Conservation (phyloP, 2,113 vertebrate genomes). For the Pseudois nayaur region DNA sequence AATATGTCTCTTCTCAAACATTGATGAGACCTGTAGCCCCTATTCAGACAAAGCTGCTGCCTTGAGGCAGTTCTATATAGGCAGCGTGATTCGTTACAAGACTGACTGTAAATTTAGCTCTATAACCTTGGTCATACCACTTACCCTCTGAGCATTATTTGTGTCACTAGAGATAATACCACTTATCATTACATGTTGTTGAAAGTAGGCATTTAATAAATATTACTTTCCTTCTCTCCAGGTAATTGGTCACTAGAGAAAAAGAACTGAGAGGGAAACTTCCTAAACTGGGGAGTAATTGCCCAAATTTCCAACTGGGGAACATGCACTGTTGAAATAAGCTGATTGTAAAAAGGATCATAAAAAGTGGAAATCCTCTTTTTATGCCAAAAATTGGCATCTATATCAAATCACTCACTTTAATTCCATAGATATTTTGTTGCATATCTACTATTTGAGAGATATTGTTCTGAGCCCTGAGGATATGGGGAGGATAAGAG, state of each 20-base stretch:
- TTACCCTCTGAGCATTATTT: neutral
- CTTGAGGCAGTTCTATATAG: neutral
- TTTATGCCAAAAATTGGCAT: neutral
- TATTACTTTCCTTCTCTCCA: neutral
- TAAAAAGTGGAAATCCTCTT: neutral
- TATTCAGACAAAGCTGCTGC: neutral
- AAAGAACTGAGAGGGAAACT: neutral
- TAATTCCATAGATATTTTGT: neutral
- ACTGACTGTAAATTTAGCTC: neutral
- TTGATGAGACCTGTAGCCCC: neutral
- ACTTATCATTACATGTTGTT: neutral
- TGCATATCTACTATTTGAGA: neutral
- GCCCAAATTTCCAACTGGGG: neutral
- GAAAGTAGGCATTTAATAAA: neutral
- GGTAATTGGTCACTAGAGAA: neutral
- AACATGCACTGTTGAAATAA: neutral
- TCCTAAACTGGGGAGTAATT: neutral
- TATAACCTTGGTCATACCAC: neutral
- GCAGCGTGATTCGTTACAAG: neutral
- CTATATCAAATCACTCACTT: neutral
- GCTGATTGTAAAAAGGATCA: neutral
- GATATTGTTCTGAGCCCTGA: neutral
- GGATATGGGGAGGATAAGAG: neutral
- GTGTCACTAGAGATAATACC: neutral
- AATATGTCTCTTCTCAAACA: neutral